Percentiles rank a stretch among this genome's conserved stretches.
Conservation (phyloP, 2,113 vertebrate species). For the Abramis brama region DNA sequence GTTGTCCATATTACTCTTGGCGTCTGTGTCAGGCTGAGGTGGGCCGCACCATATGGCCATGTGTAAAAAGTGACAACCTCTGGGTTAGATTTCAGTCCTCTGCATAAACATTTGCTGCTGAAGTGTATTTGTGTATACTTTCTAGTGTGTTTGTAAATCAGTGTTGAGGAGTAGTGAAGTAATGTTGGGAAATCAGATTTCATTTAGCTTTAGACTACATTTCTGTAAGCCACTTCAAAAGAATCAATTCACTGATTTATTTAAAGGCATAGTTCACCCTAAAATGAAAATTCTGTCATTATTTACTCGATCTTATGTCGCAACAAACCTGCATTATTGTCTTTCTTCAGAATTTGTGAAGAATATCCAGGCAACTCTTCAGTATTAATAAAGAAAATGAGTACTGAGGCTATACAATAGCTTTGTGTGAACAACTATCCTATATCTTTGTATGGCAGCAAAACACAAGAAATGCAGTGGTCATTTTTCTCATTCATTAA, state of each 20-base stretch:
- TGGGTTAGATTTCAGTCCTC: constrained; percentile 48
- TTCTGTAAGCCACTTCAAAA: not conserved
- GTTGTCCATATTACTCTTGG: constrained; percentile 58
- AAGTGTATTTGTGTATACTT: not conserved
- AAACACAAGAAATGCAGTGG: not conserved
- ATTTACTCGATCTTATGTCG: not conserved
- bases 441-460: not conserved
- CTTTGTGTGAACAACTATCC: not conserved
- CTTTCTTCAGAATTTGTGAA: not conserved
- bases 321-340: not conserved
- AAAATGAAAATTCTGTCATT: not conserved
- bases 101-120: not conserved
- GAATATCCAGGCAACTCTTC: not conserved
- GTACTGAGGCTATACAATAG: not conserved
- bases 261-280: not conserved
- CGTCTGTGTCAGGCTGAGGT: constrained; percentile 60
- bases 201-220: not conserved
- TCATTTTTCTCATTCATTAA: not conserved
- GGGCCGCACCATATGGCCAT: constrained; percentile 68
- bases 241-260: not conserved
- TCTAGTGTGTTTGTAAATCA: constrained; percentile 1
- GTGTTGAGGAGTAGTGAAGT: not conserved
- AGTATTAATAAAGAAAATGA: not conserved
- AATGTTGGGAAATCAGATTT: not conserved
- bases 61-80: constrained; percentile 52